Evolutionary conservation across 1,140 invertebrate genomes (phyloP).

Genomic region (Cyphomyrmex costatus): DNA sequence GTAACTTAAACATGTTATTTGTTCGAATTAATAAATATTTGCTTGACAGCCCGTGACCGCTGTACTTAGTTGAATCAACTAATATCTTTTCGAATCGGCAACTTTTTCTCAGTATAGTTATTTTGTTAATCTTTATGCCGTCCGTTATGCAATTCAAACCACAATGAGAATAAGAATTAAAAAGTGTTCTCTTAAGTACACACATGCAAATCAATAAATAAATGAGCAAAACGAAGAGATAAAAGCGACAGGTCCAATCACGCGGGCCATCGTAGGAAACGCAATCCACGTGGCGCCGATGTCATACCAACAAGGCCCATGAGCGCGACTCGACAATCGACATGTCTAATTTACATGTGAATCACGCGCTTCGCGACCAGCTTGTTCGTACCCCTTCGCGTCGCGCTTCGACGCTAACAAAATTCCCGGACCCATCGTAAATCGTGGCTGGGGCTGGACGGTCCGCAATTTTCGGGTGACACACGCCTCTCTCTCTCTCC

Average conservation of each 20-base stretch:
- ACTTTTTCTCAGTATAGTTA: neutral
- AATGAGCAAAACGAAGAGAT: neutral
- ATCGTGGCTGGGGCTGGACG: conserved; percentile 55
- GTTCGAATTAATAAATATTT: no score
- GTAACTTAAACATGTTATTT: no score
- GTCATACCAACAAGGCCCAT: conserved; percentile 60
- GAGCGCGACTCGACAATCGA: conserved; percentile 61
- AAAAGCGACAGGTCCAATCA: conserved; percentile 39
- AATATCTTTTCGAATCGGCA: no score
- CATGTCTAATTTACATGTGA: conserved; percentile 72
- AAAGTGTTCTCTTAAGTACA: neutral
- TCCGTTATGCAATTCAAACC: neutral
- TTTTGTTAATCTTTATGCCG: neutral
- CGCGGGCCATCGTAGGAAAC: conserved; percentile 61
- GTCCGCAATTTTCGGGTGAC: conserved; percentile 68
- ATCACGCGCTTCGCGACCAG: conserved; percentile 64
- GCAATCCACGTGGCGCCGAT: conserved; percentile 73
- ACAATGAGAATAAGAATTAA: neutral
- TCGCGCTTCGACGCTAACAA: conserved; percentile 58
- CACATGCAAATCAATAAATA: neutral
- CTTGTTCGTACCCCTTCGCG: conserved; percentile 28
- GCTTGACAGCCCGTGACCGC: no score
- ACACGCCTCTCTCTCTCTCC: conserved; percentile 20
- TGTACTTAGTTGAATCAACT: no score
- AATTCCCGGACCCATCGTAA: conserved; percentile 64